Evolutionary conservation across 2,888 invertebrate genomes (phyloP), one percentile per base, ranked within the genome.

Genomic region (Hemistola chrysoprasaria): DNA sequence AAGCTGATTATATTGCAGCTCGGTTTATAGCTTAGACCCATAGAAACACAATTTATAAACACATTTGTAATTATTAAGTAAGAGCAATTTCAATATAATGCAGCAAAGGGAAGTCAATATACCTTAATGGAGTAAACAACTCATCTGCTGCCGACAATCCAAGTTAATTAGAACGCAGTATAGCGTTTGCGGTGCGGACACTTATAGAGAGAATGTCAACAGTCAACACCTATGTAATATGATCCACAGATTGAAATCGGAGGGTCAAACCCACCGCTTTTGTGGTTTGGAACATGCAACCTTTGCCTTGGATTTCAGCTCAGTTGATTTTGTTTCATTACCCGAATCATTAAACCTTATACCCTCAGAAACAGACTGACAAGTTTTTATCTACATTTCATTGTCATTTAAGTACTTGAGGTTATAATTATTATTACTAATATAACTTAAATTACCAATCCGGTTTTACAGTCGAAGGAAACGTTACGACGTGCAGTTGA

Each of bases 221-320:
- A 78, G 4, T 4, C n/a, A n/a, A n/a, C n/a, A n/a, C 76, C 73
- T 81, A 71, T 59, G 78, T 76, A 79, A 84, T 76, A 70, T 70
- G 80, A 83, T 79, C 70, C 60, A 61, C 63, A 68, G 70, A 73
- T 75, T 66, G 70, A 71, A 71, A 73, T 74, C 66, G 65, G 70
- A 69, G 71, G 77, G 75, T 68, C 67, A 67, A 62, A 56, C 62
- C 68, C 75, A 76, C 78, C 80, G 71, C 76, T 62, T 62, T 56
- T 72, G 78, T 54, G 78, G 81, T 76, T 38, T 42, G 16, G 16
- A n/a, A 16, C 16, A 3, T 16, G 16, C 6, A 8, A 21, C 21
- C n/a, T 8, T 8, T n/a, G n/a, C n/a, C n/a, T 8, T 21, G 6
- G 21, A 16, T n/a, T 20, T 8, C 4, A 16, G 16, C 16, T 16